Evolutionary conservation across 64 coral and sea anemone genomes (phyloP).

Genomic region (Montipora capricornis): DNA sequence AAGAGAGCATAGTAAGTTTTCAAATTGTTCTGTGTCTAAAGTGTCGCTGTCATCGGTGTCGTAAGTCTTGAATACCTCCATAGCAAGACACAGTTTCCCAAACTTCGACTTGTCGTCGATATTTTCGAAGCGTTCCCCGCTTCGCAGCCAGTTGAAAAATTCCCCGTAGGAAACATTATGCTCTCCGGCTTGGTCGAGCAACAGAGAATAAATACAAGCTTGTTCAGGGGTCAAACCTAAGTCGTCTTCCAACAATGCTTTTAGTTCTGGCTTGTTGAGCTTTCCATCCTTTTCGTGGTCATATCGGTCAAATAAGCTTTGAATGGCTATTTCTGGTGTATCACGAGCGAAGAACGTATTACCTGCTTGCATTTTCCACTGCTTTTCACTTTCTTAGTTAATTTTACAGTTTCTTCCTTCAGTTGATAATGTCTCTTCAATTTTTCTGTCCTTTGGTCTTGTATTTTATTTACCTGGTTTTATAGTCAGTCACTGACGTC

Average conservation of each 20-base stretch:
- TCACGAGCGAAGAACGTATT: conserved; percentile 69
- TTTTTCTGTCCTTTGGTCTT: no score
- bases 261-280: conserved; percentile 56
- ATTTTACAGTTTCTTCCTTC: not conserved
- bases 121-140: conserved; percentile 83
- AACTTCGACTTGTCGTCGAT: conserved; percentile 76
- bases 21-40: conserved; percentile 60
- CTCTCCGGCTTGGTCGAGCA: conserved; percentile 83
- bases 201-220: conserved; percentile 60
- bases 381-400: no score
- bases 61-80: conserved; percentile 75
- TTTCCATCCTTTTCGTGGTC: conserved; percentile 66
- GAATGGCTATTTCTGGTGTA: conserved; percentile 66
- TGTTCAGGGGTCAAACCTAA: conserved; percentile 75
- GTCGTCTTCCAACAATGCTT: conserved; percentile 71
- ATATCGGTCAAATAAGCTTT: conserved; percentile 87
- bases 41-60: conserved; percentile 67
- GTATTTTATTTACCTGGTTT: no score
- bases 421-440: not conserved
- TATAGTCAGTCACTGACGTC: no score
- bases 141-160: conserved; percentile 84
- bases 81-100: conserved; percentile 50
- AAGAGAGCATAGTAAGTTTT: conserved; percentile 48
- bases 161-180: conserved; percentile 78
- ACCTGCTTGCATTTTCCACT: conserved; percentile 73